Evolutionary conservation across 2,888 invertebrate species (phyloP), one percentile per base, ranked within the genome.

Genomic region (Tachina grossa): DNA sequence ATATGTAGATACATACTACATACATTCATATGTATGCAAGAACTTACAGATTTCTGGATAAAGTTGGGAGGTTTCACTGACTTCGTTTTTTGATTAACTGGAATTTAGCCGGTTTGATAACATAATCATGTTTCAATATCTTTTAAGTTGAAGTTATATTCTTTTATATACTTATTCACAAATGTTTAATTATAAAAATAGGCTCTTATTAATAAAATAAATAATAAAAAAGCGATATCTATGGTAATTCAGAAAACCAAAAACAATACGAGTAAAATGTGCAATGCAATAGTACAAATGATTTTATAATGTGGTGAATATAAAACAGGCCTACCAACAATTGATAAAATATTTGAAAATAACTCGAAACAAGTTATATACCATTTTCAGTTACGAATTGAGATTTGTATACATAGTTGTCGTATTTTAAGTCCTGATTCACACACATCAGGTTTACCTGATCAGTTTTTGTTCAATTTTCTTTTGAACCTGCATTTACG

Each of bases 41-140:
- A 69, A 71, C 78, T 79, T 63, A 71, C 78, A 55, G 11, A 63
- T 63, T 63, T 45, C 0, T 68, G 41, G 16, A 55, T 10, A 31
- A 39, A 55, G 11, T 41, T 61, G n/a, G n/a, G 53, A 53, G 53
- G 31, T 39, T 55, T 71, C 53, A 9, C 43, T 63, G 61, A 47
- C 53, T 53, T 45, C 71, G 43, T 53, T 66, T 66, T 57, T 63
- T 69, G 9, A 53, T 39, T 22, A 59, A 53, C 45, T 47, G 13
- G 14, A 43, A 53, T 53, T 13, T 11, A 31, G 19, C 4, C 66
- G 19, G n/a, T 11, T 10, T 14, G 19, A 19, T 11, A 41, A 9
- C 22, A 0, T 11, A 55, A 1, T 51, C 68, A 71, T 63, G 10
- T 16, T 71, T 55, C 39, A 10, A 6, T 45, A 16, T 31, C 43